Evolutionary conservation across 2,113 vertebrate genomes (phyloP).

Genomic region (Pitta sordida): DNA sequence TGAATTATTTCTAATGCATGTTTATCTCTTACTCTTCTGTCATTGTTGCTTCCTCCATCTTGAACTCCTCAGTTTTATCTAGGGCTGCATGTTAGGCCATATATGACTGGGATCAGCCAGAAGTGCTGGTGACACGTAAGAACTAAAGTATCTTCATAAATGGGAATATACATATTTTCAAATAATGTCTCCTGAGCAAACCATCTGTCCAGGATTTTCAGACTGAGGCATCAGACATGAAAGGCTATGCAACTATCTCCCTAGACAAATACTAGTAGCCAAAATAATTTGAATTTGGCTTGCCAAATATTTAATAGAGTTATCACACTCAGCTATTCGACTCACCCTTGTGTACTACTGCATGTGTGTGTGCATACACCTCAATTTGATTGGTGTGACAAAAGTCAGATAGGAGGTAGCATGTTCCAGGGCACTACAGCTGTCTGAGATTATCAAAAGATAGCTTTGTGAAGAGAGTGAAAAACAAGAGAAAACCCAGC

Average conservation of each 20-base stretch:
- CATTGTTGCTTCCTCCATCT: neutral
- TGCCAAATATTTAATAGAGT: neutral
- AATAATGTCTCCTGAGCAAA: neutral
- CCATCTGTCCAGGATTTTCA: neutral
- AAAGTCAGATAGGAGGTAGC: neutral
- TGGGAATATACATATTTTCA: neutral
- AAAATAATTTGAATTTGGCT: neutral
- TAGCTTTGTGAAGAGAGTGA: neutral
- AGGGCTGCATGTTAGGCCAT: neutral
- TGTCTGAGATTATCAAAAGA: neutral
- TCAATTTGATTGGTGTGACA: neutral
- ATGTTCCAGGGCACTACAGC: neutral
- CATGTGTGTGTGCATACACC: neutral
- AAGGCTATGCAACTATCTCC: neutral
- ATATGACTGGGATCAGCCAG: neutral
- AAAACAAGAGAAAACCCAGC: neutral
- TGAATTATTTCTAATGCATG: neutral
- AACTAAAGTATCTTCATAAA: neutral
- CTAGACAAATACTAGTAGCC: neutral
- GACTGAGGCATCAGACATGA: neutral
- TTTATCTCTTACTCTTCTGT: neutral
- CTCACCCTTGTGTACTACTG: neutral
- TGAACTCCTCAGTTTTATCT: neutral
- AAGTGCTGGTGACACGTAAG: neutral
- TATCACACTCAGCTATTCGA: neutral